phyloP scores from a whole-genome alignment of 2,888 invertebrate species.

The Chloroclysta siterata region DNA sequence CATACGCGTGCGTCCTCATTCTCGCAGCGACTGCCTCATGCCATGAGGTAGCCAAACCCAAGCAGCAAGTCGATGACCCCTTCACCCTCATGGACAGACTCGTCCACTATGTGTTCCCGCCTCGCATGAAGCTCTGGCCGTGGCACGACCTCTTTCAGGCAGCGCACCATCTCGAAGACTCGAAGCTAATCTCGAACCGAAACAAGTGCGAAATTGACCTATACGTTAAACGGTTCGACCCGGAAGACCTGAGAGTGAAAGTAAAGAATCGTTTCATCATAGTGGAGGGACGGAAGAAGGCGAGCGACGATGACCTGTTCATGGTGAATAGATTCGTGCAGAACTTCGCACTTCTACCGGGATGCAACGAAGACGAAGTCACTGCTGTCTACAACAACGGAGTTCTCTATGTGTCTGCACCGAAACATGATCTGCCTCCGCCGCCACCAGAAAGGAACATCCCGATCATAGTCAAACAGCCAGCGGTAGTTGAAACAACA shows the following conservation, averaged over 20 bases:
- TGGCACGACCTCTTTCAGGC: slow-evolving; percentile 74
- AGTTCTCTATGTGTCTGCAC: slow-evolving; percentile 65
- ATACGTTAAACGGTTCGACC: slow-evolving; percentile 69
- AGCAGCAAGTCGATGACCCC: slow-evolving; percentile 58
- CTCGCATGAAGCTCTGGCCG: slow-evolving; percentile 63
- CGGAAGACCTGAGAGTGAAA: slow-evolving; percentile 72
- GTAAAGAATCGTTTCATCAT: slow-evolving; percentile 74
- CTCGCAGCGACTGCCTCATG: slow-evolving; percentile 54
- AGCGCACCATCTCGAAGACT: slow-evolving; percentile 68
- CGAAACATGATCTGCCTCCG: slow-evolving; percentile 73
- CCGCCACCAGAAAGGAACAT: slow-evolving; percentile 72
- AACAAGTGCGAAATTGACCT: slow-evolving; percentile 68
- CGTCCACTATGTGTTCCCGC: slow-evolving; percentile 55
- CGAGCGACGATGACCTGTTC: slow-evolving; percentile 59
- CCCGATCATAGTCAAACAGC: slow-evolving; percentile 65
- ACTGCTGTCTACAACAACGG: slow-evolving; percentile 70
- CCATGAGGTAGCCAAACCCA: slow-evolving; percentile 42
- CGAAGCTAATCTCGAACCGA: slow-evolving; percentile 67
- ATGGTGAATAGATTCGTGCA: slow-evolving; percentile 76
- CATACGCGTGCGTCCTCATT: slow-evolving; percentile 57
- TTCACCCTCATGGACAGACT: slow-evolving; percentile 70
- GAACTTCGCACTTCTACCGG: slow-evolving; percentile 69
- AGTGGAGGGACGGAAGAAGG: slow-evolving; percentile 72
- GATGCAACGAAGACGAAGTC: slow-evolving; percentile 73
- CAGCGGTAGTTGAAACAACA: slow-evolving; percentile 45